Conservation (phyloP, 2,797 vertebrate genomes). For the Tinamus major region DNA sequence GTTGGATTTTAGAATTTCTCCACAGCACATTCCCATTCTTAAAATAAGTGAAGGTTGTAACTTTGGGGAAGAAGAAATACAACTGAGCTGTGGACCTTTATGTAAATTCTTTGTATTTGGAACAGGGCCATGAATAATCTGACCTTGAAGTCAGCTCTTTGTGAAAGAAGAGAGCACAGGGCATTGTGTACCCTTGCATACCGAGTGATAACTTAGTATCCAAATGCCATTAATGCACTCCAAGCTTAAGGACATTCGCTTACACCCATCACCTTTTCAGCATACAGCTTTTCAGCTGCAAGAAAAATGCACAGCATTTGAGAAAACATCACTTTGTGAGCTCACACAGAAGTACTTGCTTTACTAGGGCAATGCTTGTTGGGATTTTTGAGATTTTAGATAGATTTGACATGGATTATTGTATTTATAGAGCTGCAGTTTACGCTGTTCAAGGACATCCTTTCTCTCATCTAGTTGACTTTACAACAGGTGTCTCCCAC, state of each 20-base stretch:
- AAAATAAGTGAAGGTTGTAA: accelerated
- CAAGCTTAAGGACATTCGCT: accelerated
- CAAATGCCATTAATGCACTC: no score
- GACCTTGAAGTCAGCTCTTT: not conserved
- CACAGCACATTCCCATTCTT: not conserved
- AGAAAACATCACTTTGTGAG: accelerated
- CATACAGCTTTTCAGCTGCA: not conserved
- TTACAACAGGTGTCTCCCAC: not conserved
- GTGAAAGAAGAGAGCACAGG: accelerated
- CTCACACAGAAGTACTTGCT: not conserved
- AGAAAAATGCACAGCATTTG: no score
- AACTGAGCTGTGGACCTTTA: not conserved
- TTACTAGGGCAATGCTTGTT: accelerated
- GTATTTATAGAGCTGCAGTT: not conserved
- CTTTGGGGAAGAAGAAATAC: accelerated
- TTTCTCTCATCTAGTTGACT: accelerated
- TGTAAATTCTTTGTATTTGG: not conserved
- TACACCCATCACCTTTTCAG: not conserved
- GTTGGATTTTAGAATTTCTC: not conserved
- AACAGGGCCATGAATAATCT: accelerated
- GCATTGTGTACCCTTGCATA: accelerated
- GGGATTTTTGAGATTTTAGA: not conserved
- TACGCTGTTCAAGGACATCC: not conserved
- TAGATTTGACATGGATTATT: no score
- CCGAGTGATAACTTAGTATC: accelerated